Conservation (phyloP, 92 coral and sea anemone species). For the Palythoa grandis region DNA sequence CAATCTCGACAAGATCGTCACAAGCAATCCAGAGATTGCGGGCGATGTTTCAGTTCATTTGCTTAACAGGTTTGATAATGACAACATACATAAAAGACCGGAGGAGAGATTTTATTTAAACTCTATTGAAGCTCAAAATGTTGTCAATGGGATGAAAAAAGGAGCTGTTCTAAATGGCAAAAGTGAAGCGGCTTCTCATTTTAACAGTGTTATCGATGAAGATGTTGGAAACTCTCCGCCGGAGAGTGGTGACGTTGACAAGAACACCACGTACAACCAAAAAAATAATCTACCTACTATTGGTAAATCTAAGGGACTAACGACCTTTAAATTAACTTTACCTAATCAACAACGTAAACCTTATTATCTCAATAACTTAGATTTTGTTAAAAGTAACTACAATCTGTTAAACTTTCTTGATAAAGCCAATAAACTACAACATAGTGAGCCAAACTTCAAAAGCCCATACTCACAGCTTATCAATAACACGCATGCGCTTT, state of each 20-base stretch:
- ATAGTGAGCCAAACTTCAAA: neutral
- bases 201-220: neutral
- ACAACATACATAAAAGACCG: neutral
- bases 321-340: neutral
- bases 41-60: neutral
- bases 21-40: neutral
- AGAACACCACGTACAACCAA: neutral
- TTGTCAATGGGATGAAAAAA: neutral
- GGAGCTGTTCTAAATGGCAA: neutral
- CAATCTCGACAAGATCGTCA: neutral
- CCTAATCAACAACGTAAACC: neutral
- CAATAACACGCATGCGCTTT: slow-evolving; percentile 44
- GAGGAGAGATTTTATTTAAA: neutral
- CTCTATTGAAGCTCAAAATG: neutral
- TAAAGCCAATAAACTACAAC: neutral
- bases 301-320: neutral
- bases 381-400: neutral
- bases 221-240: neutral
- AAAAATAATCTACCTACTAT: neutral
- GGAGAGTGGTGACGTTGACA: neutral
- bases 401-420: neutral
- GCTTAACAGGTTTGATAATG: neutral
- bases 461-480: slow-evolving; percentile 2
- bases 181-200: neutral
- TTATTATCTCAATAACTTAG: slow-evolving; percentile 1